Evolutionary conservation across 1,140 invertebrate species (phyloP), one percentile per base, ranked within the genome.

Genomic region (Cherax quadricarinatus): DNA sequence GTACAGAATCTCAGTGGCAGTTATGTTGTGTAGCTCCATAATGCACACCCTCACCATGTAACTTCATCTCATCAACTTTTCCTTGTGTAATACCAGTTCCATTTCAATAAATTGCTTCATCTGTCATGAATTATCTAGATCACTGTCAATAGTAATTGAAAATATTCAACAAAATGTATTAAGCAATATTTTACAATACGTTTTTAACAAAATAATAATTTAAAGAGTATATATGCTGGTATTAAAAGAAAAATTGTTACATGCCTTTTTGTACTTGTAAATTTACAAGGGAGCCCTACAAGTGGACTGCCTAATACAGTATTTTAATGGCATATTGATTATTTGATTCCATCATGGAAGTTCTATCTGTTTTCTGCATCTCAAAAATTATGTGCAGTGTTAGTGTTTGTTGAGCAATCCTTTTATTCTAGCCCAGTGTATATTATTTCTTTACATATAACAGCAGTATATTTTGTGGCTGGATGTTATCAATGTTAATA

Each of bases 71-170:
- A 75, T 30, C 81, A 53, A 18, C 51, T 75, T 75, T 48, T 51
- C 49, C 24, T 10, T 51, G 53, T 70, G 78, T 66, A 89, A 79
- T 82, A 79, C 79, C 87, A 89, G 75, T 75, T 49, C 57, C 70
- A 30, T 30, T 30, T 30, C 6, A 75, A 30, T 7, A 75, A 24
- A 75, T 75, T 21, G 6, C 70, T 21, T 75, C 70, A 7, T 75
- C 1, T 75, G 70, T 30, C 70, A 9, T 9, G n/a, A 30, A 16
- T 30, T 70, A 81, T 16, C 48, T 24, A 57, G n/a, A 57, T 21
- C 24, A 75, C n/a, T 30, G 70, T 7, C 21, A 30, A 30, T 6
- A 75, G 0, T 16, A 75, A 75, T 41, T 41, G 30, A 75, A 6
- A 75, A 30, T 66, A 66, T 66, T 12, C 18, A 66, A 18, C 62